Base-by-base conservation (phyloP, 2,797 vertebrate genomes). In the Sandelia bainsii region DNA sequence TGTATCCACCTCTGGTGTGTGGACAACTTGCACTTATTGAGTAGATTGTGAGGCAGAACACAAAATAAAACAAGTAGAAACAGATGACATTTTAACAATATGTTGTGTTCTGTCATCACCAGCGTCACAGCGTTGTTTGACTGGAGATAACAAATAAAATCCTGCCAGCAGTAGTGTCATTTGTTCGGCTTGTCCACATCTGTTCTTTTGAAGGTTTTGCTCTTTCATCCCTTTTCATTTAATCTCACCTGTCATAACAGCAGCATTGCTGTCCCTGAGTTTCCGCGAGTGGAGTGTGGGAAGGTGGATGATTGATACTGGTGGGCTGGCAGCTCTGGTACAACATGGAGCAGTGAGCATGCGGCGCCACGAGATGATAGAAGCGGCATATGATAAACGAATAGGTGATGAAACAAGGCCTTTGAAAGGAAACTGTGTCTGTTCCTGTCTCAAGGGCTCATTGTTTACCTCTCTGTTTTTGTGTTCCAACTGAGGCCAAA, bases 221-320 rank as follows among this genome's bases (percentile, higher is more conserved):
- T 84, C 90, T 89, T 90, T 89, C 80, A 90, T 82, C 82, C 52
- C 76, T 69, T 45, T 73, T 82, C 84, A 79, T 89, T 88, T 89
- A 85, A 89, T 86, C 81, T 85, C 17, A 20, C 63, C 69, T 13
- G 40, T 72, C 78, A 48, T 81, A 83, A 84, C 79, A 59, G 83
- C 75, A 52, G 52, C 17, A n/a, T 59, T 82, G 62, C 73, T 48
- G 81, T 79, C 75, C 77, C 69, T 40, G 42, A 72, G 72, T 83
- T 82, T 83, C 83, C 64, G 39, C 54, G 66, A 72, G 61, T 44
- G 49, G 70, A 65, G 79, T 66, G 81, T 77, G 81, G 69, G 86
- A 75, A 81, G 80, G 83, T 66, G 84, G 70, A 85, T 91, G 91
- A 91, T 91, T 92, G 90, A 90, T 92, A 80, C 80, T 6, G 71